Evolutionary conservation across 2,888 invertebrate species (phyloP).

Genomic region (Lasioglossum zephyrum): DNA sequence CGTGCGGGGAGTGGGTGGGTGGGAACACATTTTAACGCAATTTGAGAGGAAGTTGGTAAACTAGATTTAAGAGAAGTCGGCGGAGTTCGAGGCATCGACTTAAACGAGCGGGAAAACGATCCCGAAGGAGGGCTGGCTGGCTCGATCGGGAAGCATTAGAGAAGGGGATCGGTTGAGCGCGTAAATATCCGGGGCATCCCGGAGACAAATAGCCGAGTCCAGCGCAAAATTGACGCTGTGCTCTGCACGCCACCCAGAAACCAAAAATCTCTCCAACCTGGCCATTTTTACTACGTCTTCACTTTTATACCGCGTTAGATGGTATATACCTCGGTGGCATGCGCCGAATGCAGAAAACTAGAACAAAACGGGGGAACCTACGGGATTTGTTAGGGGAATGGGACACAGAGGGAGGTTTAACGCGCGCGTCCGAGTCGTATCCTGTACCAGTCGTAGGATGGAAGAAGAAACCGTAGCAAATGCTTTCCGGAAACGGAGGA

Average conservation of each 20-base stretch:
- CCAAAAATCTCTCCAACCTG: conserved; percentile 49
- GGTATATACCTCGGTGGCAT: neutral
- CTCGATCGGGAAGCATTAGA: conserved; percentile 23
- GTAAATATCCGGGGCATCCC: conserved; percentile 19
- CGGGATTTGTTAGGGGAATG: neutral
- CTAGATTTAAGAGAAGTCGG: conserved; percentile 1
- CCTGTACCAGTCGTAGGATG: conserved; percentile 58
- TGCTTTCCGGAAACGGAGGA: conserved; percentile 62
- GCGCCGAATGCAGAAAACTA: conserved; percentile 60
- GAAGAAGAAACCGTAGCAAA: conserved; percentile 70
- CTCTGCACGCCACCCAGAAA: conserved; percentile 13
- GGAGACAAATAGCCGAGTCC: neutral
- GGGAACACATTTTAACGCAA: conserved; percentile 13
- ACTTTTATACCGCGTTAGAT: conserved; percentile 53
- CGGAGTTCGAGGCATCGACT: conserved; percentile 11
- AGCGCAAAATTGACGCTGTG: conserved; percentile 1
- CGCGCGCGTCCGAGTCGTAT: conserved; percentile 62
- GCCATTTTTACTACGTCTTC: conserved; percentile 52
- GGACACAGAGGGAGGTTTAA: conserved; percentile 30
- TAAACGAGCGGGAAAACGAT: conserved; percentile 25
- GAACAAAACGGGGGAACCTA: conserved; percentile 50
- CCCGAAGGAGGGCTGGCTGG: conserved; percentile 9
- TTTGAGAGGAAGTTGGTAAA: conserved; percentile 7
- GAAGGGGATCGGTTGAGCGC: conserved; percentile 21
- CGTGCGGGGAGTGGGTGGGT: neutral